Evolutionary conservation across 2,888 invertebrate genomes (phyloP), one percentile per base, ranked within the genome.

Genomic region (Achlya flavicornis): DNA sequence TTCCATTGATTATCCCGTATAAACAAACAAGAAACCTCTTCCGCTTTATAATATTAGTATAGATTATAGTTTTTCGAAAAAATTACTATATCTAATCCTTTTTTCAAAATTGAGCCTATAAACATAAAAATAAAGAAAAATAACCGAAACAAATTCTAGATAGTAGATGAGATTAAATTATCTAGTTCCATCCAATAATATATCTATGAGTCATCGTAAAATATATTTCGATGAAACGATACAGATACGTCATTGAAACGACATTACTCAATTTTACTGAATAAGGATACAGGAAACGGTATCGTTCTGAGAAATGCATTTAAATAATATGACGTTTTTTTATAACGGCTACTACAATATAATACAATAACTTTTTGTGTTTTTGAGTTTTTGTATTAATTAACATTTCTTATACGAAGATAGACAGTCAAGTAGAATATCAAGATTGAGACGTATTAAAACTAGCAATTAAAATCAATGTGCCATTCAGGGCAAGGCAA

Each of bases 401-500:
- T 26, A 2, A 26, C 26, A 26, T 26, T 26, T 26, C 26, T 26
- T 26, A 26, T 26, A 26, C 26, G 26, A 26, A 26, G 26, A 26
- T 26, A 26, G 26, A 26, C 26, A 26, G 26, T 26, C 1, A 26
- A 26, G 1, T 26, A 26, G 4, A 12, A 12, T 4, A 11, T 14
- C 5, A 46, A 14, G 14, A n/a, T 46, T 10, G 43, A 4, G 0
- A 35, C 35, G 35, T 35, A 11, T 38, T 8, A 41, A 41, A 41
- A 41, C 41, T 43, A 43, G 60, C 26, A 38, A 38, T 58, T 10
- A 58, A 16, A 58, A n/a, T 41, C 43, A 16, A 60, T 46, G 32
- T 46, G n/a, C 46, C 6, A 32, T 32, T n/a, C 46, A 46, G 46
- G 46, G n/a, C 46, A 65, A 69, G 63, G 63, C 75, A 75, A 77